phyloP scores from a whole-genome alignment of 1,140 invertebrate species.

The Cyphomyrmex costatus region DNA sequence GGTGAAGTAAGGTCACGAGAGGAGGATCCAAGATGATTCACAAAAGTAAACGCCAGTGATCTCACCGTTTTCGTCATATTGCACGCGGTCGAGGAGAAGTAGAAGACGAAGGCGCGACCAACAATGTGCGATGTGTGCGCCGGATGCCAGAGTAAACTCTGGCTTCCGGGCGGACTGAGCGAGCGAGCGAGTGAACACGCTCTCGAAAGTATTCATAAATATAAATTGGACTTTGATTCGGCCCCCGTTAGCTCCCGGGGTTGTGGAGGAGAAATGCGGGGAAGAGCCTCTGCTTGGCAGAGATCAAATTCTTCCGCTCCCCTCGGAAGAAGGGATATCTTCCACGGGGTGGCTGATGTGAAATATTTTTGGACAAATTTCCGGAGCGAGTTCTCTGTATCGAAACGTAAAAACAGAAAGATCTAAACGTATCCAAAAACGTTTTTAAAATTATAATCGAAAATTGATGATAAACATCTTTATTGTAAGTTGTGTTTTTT shows the following conservation, averaged over 20 bases:
- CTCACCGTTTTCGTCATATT: slow-evolving; percentile 61
- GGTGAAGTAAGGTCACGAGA: slow-evolving; percentile 32
- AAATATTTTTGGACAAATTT: slow-evolving; percentile 25
- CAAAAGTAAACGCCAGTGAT: slow-evolving; percentile 64
- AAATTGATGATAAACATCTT: neutral
- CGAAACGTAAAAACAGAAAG: neutral
- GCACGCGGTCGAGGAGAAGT: neutral
- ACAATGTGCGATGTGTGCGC: slow-evolving; percentile 41
- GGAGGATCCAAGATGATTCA: slow-evolving; percentile 65
- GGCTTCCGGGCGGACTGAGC: slow-evolving; percentile 52
- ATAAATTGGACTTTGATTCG: slow-evolving; percentile 69
- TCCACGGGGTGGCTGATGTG: neutral
- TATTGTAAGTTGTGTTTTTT: neutral
- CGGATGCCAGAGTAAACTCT: slow-evolving; percentile 50
- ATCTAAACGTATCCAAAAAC: neutral
- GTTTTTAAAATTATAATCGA: neutral
- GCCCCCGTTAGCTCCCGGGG: neutral
- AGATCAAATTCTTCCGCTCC: slow-evolving; percentile 43
- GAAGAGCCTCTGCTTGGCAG: neutral
- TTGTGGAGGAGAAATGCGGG: neutral
- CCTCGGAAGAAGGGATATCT: slow-evolving; percentile 2
- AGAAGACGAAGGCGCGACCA: slow-evolving; percentile 33
- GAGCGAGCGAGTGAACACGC: neutral
- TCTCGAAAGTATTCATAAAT: slow-evolving; percentile 64
- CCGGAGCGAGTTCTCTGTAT: neutral